phyloP scores from a whole-genome alignment of 2,113 vertebrate genomes.

The Onychostruthus taczanowskii region DNA sequence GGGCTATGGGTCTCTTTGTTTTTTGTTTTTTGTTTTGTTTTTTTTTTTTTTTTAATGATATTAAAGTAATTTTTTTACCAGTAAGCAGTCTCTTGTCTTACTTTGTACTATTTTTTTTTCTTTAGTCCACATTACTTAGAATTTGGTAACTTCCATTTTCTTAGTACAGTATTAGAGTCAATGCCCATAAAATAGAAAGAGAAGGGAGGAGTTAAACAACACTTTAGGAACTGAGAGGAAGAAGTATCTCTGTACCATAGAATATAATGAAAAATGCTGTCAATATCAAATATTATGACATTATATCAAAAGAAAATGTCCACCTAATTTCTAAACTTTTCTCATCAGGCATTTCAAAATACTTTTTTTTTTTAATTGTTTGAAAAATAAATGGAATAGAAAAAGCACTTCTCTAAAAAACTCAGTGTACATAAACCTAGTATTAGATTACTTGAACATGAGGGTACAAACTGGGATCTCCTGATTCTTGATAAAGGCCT shows the following conservation, averaged over 20 bases:
- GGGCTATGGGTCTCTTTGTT: not conserved
- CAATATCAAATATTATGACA: not conserved
- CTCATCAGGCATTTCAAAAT: not conserved
- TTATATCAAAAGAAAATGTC: not conserved
- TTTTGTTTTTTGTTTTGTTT: too few species aligned
- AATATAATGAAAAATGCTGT: not conserved
- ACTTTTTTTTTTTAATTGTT: fast-evolving
- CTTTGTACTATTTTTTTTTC: not conserved
- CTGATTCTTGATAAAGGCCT: not conserved
- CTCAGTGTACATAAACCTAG: not conserved
- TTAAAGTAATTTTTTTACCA: fast-evolving
- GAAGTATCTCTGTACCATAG: not conserved
- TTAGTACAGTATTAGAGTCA: not conserved
- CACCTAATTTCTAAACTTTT: not conserved
- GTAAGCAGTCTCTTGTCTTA: not conserved
- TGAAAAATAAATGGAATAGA: not conserved
- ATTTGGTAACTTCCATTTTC: not conserved
- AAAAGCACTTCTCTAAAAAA: not conserved
- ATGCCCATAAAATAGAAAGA: not conserved
- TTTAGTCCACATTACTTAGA: not conserved
- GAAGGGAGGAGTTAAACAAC: not conserved
- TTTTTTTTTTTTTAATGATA: not conserved
- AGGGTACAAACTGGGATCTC: not conserved
- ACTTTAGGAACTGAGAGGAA: not conserved
- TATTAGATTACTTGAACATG: not conserved